phyloP scores from a whole-genome alignment of 2,888 invertebrate genomes.

The Elaeidobius kamerunicus region DNA sequence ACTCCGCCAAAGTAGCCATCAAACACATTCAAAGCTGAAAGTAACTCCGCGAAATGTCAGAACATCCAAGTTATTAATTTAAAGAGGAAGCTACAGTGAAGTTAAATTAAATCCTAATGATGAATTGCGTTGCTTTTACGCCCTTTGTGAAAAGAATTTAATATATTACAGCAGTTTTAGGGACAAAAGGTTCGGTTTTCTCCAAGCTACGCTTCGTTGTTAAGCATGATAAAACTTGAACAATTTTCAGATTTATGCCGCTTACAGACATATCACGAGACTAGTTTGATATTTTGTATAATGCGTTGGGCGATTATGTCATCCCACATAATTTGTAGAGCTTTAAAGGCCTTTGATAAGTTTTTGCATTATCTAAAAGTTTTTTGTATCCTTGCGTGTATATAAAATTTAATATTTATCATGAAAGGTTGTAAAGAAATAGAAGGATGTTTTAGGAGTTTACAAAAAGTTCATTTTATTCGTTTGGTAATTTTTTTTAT shows the following conservation, averaged over 20 bases:
- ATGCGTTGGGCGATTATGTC: constrained; percentile 1
- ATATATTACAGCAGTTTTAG: constrained; percentile 33
- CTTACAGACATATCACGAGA: constrained; percentile 7
- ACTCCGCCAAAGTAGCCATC: no score
- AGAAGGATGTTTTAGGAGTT: no score
- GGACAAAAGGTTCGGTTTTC: constrained; percentile 32
- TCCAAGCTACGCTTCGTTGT: constrained; percentile 9
- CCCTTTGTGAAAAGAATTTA: constrained; percentile 36
- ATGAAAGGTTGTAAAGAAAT: no score
- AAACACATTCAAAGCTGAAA: background rate
- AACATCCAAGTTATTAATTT: constrained; percentile 16
- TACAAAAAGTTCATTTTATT: no score
- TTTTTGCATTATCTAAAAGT: no score
- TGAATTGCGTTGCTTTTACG: constrained; percentile 19
- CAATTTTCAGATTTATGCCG: constrained; percentile 36
- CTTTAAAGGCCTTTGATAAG: no score
- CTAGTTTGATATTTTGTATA: constrained; percentile 7
- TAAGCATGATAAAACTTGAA: constrained; percentile 36
- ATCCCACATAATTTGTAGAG: no score
- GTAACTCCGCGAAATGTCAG: constrained; percentile 2
- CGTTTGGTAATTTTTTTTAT: no score
- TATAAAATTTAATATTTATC: no score
- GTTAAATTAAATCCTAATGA: constrained; percentile 26
- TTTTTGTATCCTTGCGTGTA: no score
- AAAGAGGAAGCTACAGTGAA: constrained; percentile 12